These are phyloP conservation scores for Anadara kagoshimensis DNA, from an alignment of 1,140 invertebrate species.

Conservation along the genomic window DNA sequence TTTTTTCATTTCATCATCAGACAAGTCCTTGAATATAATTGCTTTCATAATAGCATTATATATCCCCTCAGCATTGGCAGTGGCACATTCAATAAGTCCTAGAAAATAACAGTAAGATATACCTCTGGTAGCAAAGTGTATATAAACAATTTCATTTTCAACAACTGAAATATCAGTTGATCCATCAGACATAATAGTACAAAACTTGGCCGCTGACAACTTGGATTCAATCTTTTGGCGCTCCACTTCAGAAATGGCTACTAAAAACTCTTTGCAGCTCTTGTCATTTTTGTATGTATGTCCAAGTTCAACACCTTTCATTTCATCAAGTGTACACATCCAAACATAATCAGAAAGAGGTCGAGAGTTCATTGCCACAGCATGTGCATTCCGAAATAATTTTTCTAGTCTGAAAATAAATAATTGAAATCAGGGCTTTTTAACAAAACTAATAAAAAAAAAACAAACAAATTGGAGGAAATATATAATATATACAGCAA, in stretches of 20 bases:
- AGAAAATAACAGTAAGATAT: slow-evolving; percentile 2
- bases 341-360: slow-evolving; percentile 8
- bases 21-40: slow-evolving; percentile 8
- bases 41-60: slow-evolving; percentile 9
- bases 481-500: no score
- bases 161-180: slow-evolving; percentile 7
- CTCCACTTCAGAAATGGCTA: background rate
- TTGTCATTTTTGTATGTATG: slow-evolving; percentile 15
- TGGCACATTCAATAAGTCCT: slow-evolving; percentile 1
- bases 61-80: slow-evolving; percentile 9
- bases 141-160: slow-evolving; percentile 20
- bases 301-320: slow-evolving; percentile 14
- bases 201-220: background rate
- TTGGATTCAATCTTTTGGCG: background rate
- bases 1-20: background rate
- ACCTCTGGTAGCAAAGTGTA: background rate
- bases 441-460: no score
- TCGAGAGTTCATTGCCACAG: slow-evolving; percentile 1
- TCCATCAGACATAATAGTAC: slow-evolving; percentile 20
- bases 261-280: background rate
- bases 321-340: slow-evolving; percentile 18
- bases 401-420: slow-evolving; percentile 7
- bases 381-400: background rate
- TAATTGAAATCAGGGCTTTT: no score
- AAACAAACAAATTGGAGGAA: no score